phyloP scores from a whole-genome alignment of 2,888 invertebrate genomes.

The Nipponacmea schrenckii region DNA sequence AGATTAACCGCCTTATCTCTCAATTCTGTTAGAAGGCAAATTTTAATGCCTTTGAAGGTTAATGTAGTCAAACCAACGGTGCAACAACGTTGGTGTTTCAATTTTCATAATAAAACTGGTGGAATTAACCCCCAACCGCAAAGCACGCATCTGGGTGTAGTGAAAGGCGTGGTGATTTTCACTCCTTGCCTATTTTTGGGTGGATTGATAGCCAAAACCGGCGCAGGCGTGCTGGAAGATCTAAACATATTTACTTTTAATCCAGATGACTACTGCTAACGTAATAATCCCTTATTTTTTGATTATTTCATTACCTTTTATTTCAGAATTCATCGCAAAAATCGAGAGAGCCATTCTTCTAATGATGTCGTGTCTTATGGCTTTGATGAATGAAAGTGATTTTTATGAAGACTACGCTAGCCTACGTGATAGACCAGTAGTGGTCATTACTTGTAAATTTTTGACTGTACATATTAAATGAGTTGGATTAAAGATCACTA shows the following conservation, averaged over 20 bases:
- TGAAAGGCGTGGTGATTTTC: constrained; percentile 76
- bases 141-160: constrained; percentile 75
- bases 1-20: neutral
- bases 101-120: constrained; percentile 73
- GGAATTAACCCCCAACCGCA: constrained; percentile 77
- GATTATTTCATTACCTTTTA: no score
- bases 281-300: no score
- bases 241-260: constrained; percentile 96
- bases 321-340: no score
- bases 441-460: no score
- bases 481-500: no score
- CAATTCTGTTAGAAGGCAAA: neutral
- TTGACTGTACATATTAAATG: no score
- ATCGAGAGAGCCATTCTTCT: no score
- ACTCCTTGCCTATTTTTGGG: no score
- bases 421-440: no score
- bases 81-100: constrained; percentile 25
- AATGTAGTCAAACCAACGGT: neutral
- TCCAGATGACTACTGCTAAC: constrained; percentile 86
- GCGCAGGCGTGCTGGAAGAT: constrained; percentile 92
- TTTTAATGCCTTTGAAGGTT: constrained; percentile 4
- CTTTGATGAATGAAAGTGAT: no score
- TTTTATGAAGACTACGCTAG: no score
- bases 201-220: constrained; percentile 84
- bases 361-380: no score